These are phyloP conservation scores for Oscheius sp. DNA, from an alignment of 2,888 invertebrate species.

Conservation along the genomic window DNA sequence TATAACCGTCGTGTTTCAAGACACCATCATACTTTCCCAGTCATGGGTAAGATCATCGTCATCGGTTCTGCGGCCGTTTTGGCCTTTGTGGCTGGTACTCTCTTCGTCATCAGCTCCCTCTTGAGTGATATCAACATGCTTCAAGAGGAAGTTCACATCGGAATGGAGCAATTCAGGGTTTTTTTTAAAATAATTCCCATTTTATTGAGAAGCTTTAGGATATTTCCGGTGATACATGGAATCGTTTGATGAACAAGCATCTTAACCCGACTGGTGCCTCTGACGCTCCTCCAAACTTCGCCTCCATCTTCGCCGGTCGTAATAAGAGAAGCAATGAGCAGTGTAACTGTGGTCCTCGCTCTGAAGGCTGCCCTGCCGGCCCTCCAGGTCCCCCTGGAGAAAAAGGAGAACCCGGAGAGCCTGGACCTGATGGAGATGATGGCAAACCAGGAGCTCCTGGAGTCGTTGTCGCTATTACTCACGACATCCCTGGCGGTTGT, in stretches of 20 bases:
- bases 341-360: conserved; percentile 58
- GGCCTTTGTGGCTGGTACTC: conserved; percentile 40
- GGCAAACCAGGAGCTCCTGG: conserved; percentile 58
- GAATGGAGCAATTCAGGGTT: conserved; percentile 55
- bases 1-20: too few relatives aligned
- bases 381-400: conserved; percentile 60
- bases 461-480: conserved; percentile 54
- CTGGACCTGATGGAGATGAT: conserved; percentile 54
- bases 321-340: conserved; percentile 49
- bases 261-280: conserved; percentile 47
- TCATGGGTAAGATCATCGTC: conserved; percentile 52
- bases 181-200: conserved; percentile 43
- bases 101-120: conserved; percentile 44
- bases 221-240: conserved; percentile 55
- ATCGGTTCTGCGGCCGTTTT: conserved; percentile 46
- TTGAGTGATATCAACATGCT: conserved; percentile 48
- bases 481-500: conserved; percentile 60
- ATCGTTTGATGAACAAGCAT: conserved; percentile 50
- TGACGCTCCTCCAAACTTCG: conserved; percentile 50
- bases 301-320: conserved; percentile 51
- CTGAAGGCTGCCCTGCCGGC: conserved; percentile 58
- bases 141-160: conserved; percentile 46
- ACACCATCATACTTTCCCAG: too few relatives aligned
- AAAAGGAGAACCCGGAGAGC: conserved; percentile 47
- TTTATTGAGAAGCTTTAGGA: conserved; percentile 55